Base-by-base conservation (phyloP, 2,113 vertebrate species). In the Nannospalax galili region DNA sequence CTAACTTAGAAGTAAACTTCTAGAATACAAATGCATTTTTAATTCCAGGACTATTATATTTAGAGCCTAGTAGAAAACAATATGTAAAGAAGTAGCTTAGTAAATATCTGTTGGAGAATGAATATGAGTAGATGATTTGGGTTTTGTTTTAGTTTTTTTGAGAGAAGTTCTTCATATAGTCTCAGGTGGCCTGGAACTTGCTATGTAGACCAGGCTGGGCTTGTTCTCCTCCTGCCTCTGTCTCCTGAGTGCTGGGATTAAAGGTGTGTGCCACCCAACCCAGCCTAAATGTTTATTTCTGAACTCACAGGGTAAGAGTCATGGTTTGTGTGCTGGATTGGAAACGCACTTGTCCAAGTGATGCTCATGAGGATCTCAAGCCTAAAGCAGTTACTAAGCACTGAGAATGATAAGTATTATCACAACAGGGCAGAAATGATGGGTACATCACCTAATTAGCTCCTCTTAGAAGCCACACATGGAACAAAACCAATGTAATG, bases 1-100 rank as follows among this genome's bases (percentile, higher is more conserved):
- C 52, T 60, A 87, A 60, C 48, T 85, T 52, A 70, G 65, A 95
- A 48, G 73, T 85, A 81, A 85, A 85, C 28, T 90, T 88, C 24
- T 88, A 70, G 58, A 65, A 77, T 24, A 35, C n/a, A 42, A 74
- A 24, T 48, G 12, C 24, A 16, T 75, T 95, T 95, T 82, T 91
- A 81, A 78, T 86, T 95, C 64, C 42, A 60, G 9, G 90, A 32
- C 17, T 32, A 35, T 48, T 80, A 4, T 84, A 70, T 84, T 92
- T 37, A 92, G 48, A 93, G 37, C 12, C 35, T 56, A 73, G 7
- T 37, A 84, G 70, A 88, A 96, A 93, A 84, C 4, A 70, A 60
- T 24, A n/a, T 30, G 69, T 32, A 78, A 19, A 52, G 35, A 20
- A 79, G 35, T 32, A 79, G 22, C 67, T 88, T 84, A 72, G 40